Evolutionary conservation across 2,888 invertebrate genomes (phyloP).

Genomic region (Tipula lateralis): DNA sequence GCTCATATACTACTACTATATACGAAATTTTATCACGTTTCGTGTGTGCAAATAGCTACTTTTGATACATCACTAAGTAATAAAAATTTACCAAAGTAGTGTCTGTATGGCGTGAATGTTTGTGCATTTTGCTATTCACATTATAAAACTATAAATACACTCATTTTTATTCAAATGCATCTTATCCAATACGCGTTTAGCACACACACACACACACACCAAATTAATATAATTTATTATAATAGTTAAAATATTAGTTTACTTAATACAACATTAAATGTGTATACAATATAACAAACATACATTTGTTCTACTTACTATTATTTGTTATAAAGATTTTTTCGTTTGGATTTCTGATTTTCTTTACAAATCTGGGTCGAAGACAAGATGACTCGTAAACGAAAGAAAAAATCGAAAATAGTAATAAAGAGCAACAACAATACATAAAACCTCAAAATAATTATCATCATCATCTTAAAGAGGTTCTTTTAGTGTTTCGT

Average conservation of each 20-base stretch:
- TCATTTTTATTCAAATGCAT: background rate
- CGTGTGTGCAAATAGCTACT: background rate
- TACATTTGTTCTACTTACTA: conserved; percentile 20
- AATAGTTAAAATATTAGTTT: background rate
- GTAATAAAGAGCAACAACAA: background rate
- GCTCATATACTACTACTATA: background rate
- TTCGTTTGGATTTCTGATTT: conserved; percentile 11
- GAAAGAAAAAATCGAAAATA: conserved; percentile 14
- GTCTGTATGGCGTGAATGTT: background rate
- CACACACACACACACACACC: background rate
- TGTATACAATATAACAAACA: background rate
- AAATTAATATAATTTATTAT: background rate
- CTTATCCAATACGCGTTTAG: no score
- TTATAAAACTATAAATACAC: background rate
- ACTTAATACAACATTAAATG: background rate
- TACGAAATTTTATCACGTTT: background rate
- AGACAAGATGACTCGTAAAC: conserved; percentile 11
- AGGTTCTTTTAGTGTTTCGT: background rate
- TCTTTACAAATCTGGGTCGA: conserved; percentile 5
- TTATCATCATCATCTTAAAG: background rate
- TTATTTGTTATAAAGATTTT: background rate
- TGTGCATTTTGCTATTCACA: background rate
- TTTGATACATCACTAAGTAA: background rate
- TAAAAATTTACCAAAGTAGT: no score
- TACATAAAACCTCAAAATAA: background rate